Percentiles rank a stretch among this genome's conserved stretches.
Evolutionary conservation across 2,797 vertebrate species (phyloP).

Genomic region (Onychomys torridus): DNA sequence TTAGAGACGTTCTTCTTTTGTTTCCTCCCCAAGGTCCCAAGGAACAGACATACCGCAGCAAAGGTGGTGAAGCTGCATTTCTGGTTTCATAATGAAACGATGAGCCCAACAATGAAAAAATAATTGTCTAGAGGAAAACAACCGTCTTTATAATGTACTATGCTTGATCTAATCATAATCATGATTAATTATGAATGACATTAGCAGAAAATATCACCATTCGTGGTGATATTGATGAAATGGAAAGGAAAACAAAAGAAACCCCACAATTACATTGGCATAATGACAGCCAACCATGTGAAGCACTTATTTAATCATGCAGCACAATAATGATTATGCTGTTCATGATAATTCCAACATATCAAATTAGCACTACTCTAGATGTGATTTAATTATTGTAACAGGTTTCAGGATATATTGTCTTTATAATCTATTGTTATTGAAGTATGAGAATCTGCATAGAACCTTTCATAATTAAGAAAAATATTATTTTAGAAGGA

Average conservation of each 20-base stretch:
- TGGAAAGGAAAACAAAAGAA: slow-evolving; percentile 11
- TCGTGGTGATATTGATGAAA: slow-evolving; percentile 2
- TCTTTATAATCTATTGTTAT: neutral
- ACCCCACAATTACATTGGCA: neutral
- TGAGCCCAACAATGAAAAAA: neutral
- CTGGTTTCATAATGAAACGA: neutral
- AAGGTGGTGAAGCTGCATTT: neutral
- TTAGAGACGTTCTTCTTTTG: neutral
- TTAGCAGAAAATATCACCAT: neutral
- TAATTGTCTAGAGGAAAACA: neutral
- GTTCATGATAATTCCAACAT: neutral
- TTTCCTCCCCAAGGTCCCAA: neutral
- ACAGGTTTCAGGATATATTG: slow-evolving; percentile 22
- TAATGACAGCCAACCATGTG: slow-evolving; percentile 20
- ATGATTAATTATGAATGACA: neutral
- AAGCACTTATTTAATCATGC: slow-evolving; percentile 37
- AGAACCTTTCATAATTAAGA: neutral
- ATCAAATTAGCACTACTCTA: slow-evolving; percentile 27
- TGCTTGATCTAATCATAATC: slow-evolving; percentile 46
- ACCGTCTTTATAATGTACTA: neutral
- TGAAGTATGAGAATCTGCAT: neutral
- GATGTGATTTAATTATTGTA: slow-evolving; percentile 41
- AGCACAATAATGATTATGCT: slow-evolving; percentile 14
- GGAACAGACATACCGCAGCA: neutral
- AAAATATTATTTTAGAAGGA: slow-evolving; percentile 25